phyloP scores from a whole-genome alignment of 2,113 vertebrate genomes.

The Poeciliopsis turrubarensis region DNA sequence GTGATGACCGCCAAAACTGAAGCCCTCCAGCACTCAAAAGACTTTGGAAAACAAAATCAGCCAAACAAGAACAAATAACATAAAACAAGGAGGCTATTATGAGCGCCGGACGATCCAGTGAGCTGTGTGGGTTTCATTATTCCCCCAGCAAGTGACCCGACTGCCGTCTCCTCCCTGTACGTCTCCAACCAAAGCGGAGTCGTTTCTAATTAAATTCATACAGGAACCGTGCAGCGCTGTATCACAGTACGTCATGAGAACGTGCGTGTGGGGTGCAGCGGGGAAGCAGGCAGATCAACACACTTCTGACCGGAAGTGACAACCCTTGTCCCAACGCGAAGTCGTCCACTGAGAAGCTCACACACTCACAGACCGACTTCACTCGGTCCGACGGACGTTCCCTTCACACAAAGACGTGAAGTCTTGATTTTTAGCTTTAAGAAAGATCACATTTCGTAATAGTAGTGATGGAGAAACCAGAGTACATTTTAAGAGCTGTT shows the following conservation, averaged over 20 bases:
- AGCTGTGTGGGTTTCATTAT: slow-evolving; percentile 51
- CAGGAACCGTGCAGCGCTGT: slow-evolving; percentile 17
- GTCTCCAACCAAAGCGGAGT: slow-evolving; percentile 54
- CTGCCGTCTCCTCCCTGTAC: slow-evolving; percentile 61
- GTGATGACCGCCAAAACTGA: slow-evolving; percentile 45
- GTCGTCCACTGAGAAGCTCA: slow-evolving; percentile 39
- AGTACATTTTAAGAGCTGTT: no score
- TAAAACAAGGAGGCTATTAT: slow-evolving; percentile 24
- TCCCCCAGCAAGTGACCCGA: slow-evolving; percentile 36
- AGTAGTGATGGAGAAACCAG: no score
- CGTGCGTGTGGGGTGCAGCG: slow-evolving; percentile 14
- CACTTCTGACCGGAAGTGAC: slow-evolving; percentile 52
- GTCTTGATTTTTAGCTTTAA: background rate
- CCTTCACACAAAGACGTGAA: slow-evolving; percentile 3
- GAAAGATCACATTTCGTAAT: no score
- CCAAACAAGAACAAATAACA: slow-evolving; percentile 26
- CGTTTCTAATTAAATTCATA: slow-evolving; percentile 63
- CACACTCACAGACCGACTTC: slow-evolving; percentile 17
- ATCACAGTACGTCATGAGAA: slow-evolving; percentile 31
- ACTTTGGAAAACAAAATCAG: slow-evolving; percentile 40
- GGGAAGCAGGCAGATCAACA: slow-evolving; percentile 24
- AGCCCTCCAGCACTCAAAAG: slow-evolving; percentile 14
- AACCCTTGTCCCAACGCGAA: slow-evolving; percentile 37
- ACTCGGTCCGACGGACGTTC: slow-evolving; percentile 18
- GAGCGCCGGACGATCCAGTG: slow-evolving; percentile 39